Evolutionary conservation across 2,888 invertebrate genomes (phyloP).

Genomic region (Creontiades dilutus): DNA sequence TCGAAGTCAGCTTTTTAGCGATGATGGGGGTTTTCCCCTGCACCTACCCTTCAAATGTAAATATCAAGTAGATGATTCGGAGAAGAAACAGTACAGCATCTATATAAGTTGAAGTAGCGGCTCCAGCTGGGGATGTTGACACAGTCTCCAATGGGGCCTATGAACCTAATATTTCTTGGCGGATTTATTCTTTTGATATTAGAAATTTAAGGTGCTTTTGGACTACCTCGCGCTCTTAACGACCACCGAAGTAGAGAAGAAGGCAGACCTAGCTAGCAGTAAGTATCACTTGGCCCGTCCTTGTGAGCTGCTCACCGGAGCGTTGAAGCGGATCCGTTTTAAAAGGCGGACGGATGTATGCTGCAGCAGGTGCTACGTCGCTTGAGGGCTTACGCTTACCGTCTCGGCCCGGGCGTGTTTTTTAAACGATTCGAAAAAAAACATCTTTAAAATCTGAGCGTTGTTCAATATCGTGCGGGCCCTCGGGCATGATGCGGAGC

Average conservation of each 20-base stretch:
- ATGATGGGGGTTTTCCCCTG: too few species aligned
- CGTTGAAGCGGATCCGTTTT: conserved; percentile 64
- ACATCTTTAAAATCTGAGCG: background rate
- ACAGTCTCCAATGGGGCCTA: too few species aligned
- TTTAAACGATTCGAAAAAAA: background rate
- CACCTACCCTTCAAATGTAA: too few species aligned
- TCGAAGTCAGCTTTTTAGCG: too few species aligned
- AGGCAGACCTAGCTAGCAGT: background rate
- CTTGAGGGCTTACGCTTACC: conserved; percentile 16
- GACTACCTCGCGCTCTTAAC: too few species aligned
- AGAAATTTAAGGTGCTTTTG: too few species aligned
- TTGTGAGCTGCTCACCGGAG: conserved; percentile 64
- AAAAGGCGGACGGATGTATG: conserved; percentile 61
- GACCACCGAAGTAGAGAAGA: background rate
- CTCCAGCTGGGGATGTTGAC: too few species aligned
- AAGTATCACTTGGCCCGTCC: conserved; percentile 57
- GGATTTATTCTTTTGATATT: too few species aligned
- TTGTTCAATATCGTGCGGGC: background rate
- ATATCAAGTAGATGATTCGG: too few species aligned
- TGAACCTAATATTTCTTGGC: too few species aligned
- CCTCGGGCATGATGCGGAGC: background rate
- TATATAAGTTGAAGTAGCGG: too few species aligned
- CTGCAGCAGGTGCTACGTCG: conserved; percentile 63
- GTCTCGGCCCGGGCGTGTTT: background rate
- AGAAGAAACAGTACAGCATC: too few species aligned